Percentiles rank a stretch among this genome's conserved stretches.
These are phyloP conservation scores for Oligia latruncula DNA, from an alignment of 2,888 invertebrate genomes.

Conservation along the genomic window DNA sequence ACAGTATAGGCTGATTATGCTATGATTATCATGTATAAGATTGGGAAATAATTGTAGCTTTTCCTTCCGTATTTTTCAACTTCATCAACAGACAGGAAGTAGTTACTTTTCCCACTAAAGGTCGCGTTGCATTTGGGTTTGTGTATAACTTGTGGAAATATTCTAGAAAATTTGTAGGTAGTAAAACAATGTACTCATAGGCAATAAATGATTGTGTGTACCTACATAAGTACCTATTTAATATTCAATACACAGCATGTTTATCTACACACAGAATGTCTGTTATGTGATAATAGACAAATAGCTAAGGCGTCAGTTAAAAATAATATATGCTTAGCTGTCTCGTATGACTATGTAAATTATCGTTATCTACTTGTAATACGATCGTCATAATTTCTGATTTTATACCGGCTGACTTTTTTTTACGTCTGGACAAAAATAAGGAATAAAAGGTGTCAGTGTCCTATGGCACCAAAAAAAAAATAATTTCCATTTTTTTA, in stretches of 20 bases:
- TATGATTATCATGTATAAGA: too few relatives aligned
- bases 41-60: background rate
- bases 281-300: constrained; percentile 46
- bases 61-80: background rate
- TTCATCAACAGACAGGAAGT: background rate
- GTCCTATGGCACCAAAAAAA: too few relatives aligned
- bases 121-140: background rate
- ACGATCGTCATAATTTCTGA: background rate
- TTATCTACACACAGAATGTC: constrained; percentile 31
- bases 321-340: constrained; percentile 37
- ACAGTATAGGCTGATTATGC: too few relatives aligned
- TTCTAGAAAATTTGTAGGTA: background rate
- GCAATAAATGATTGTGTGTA: constrained; percentile 16
- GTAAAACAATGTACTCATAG: background rate
- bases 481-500: too few relatives aligned
- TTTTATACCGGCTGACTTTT: background rate
- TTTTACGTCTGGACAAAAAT: background rate
- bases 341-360: constrained; percentile 20
- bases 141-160: background rate
- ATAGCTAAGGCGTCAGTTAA: constrained; percentile 34
- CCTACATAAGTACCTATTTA: constrained; percentile 38
- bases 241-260: constrained; percentile 45
- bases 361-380: constrained; percentile 16
- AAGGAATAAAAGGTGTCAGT: too few relatives aligned
- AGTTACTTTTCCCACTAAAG: background rate